Conservation (phyloP, 2,113 vertebrate species). For the Fukomys damarensis region DNA sequence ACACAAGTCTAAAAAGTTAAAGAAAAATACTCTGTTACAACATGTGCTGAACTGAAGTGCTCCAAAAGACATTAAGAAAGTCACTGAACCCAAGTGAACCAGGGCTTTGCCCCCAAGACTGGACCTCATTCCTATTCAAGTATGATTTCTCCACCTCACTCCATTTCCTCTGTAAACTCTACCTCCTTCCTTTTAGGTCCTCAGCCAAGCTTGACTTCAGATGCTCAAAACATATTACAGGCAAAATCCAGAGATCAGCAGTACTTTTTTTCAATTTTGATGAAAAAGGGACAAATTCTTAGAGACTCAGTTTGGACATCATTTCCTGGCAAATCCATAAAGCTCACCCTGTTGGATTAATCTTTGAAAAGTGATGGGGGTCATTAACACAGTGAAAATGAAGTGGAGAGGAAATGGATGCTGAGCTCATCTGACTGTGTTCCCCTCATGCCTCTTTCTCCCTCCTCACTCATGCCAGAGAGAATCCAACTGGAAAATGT, state of each 20-base stretch:
- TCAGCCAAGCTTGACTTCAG: constrained; percentile 56
- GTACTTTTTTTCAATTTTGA: background rate
- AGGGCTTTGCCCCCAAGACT: background rate
- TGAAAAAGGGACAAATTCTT: constrained; percentile 58
- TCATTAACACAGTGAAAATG: constrained; percentile 18
- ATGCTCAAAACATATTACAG: background rate
- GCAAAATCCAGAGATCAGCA: constrained; percentile 53
- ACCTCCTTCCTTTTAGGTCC: constrained; percentile 12
- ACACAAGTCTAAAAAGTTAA: background rate
- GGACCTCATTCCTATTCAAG: background rate
- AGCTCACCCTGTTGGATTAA: constrained; percentile 51
- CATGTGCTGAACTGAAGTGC: background rate
- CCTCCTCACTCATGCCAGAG: background rate
- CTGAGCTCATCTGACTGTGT: background rate
- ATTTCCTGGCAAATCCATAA: constrained; percentile 63
- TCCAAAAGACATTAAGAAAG: background rate
- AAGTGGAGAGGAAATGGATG: constrained; percentile 7
- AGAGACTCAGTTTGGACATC: constrained; percentile 22
- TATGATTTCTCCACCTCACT: background rate
- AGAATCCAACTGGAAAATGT: background rate
- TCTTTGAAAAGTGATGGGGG: constrained; percentile 53
- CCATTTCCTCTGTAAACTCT: constrained; percentile 20
- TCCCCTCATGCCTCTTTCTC: background rate
- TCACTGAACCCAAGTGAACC: background rate
- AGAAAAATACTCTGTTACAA: background rate